Percentiles rank a stretch among this genome's conserved stretches.
These are phyloP conservation scores for human DNA, from an alignment of 2,113 vertebrate genomes.

Conservation along the genomic window GRCh38 chr11:21055501-21056000, in stretches of 20 bases:
- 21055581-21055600: not conserved
- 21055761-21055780: not conserved
- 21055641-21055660: not conserved
- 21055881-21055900: not conserved
- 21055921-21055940: not conserved
- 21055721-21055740: not conserved
- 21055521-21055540: not conserved
- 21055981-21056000: not conserved
- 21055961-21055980: not conserved
- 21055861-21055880: not conserved
- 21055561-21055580: not conserved
- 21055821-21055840: not conserved
- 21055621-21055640: not conserved
- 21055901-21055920: not conserved
- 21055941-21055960: not conserved
- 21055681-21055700: not conserved
- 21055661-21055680: not conserved
- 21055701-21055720: not conserved
- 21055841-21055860: not conserved
- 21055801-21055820: not conserved
- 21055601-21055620: not conserved
- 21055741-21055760: not conserved
- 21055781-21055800: not conserved
- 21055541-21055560: not conserved
- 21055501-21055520: not conserved